phyloP scores from a whole-genome alignment of 1,140 invertebrate species.

The Zaprionus gabonicus region DNA sequence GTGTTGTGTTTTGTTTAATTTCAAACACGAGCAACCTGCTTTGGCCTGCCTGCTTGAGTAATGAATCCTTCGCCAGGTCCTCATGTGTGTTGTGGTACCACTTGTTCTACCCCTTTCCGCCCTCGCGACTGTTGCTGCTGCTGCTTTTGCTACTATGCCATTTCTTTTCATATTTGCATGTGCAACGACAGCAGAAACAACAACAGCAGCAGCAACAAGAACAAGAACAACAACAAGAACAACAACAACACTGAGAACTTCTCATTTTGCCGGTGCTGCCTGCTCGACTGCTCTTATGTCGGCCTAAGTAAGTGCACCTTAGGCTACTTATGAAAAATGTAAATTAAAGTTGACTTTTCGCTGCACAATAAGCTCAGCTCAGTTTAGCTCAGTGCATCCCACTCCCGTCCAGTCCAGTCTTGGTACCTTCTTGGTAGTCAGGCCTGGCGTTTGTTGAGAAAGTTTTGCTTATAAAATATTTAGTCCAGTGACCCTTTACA shows the following conservation, averaged over 20 bases:
- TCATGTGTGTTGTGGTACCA: slow-evolving; percentile 25
- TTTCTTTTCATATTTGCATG: slow-evolving; percentile 68
- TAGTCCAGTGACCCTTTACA: slow-evolving; percentile 24
- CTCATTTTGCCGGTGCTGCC: slow-evolving; percentile 37
- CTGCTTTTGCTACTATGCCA: slow-evolving; percentile 43
- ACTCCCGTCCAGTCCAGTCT: neutral
- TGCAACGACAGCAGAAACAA: slow-evolving; percentile 34
- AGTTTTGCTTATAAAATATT: slow-evolving; percentile 61
- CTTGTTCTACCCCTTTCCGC: slow-evolving; percentile 16
- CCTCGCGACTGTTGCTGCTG: slow-evolving; percentile 27
- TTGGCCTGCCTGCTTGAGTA: slow-evolving; percentile 65
- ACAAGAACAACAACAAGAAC: slow-evolving; percentile 24
- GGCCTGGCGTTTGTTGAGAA: slow-evolving; percentile 47
- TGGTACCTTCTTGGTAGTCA: neutral
- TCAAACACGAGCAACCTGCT: slow-evolving; percentile 46
- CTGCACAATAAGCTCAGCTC: slow-evolving; percentile 47
- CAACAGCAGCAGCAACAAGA: slow-evolving; percentile 30
- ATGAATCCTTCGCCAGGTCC: slow-evolving; percentile 24
- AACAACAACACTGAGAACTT: slow-evolving; percentile 18
- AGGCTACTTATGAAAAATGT: slow-evolving; percentile 84
- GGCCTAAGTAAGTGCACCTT: slow-evolving; percentile 83
- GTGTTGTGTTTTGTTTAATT: slow-evolving; percentile 56
- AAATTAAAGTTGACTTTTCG: slow-evolving; percentile 84
- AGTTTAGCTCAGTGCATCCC: neutral
- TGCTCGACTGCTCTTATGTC: slow-evolving; percentile 63